Evolutionary conservation across 2,888 invertebrate genomes (phyloP), one percentile per base, ranked within the genome.

Genomic region (Chromoteleia sp.): DNA sequence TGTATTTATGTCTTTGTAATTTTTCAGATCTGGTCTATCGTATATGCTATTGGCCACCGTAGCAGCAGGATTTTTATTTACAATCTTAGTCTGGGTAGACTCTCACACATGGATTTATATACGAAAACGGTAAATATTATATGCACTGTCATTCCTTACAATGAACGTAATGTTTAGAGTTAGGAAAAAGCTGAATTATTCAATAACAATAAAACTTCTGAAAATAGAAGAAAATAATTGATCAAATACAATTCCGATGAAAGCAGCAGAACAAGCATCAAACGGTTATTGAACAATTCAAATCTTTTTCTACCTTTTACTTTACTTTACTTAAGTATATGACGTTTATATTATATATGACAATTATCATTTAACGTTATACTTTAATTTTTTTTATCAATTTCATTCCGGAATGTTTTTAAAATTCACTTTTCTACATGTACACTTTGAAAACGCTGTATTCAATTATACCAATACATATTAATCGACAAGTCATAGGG

Each of bases 21-120:
- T 71, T 78, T 73, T n/a, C 83, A 93, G 93, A 70, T 93, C 92
- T 91, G 98, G 97, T 63, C 92, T 97, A 83, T 95, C 96, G 1
- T 94, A 98, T 71, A 97, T 98, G 94, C 93, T 98, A 85, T 93
- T 97, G 76, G 97, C 98, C 29, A 96, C 98, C 78, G 94, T 97
- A 39, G 94, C 96, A 39, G 96, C 98, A 30, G 98, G 98, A 8
- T 94, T 98, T 84, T 93, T 98, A 86, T 95, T 98, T 91, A 98
- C 98, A 0, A 95, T 98, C 29, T 95, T 98, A 86, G 98, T 98
- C 59, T 97, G 98, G 94, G 96, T 98, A 65, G 98, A 98, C 90
- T 98, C 98, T 2, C 98, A 98, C 89, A 98, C 98, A 6, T 98
- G 98, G 98, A 98, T 98, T 90, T 98, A 98, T 90, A 98, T 98